Evolutionary conservation across 2,113 vertebrate species (phyloP).

Genomic region (Neomonachus schauinslandi): DNA sequence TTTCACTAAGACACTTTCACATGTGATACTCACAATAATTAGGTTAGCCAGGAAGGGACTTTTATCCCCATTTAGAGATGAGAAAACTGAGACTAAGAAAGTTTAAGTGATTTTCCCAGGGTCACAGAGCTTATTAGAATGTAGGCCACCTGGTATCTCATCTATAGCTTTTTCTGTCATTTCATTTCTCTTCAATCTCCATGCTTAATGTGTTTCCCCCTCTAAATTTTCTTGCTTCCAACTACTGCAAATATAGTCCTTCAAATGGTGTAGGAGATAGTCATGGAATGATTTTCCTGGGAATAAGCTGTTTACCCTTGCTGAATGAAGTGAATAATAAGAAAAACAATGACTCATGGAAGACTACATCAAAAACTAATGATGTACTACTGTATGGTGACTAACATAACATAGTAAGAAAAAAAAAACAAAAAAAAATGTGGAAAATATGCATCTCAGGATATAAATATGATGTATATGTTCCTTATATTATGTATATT

Average conservation of each 20-base stretch:
- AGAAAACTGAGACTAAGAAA: conserved; percentile 39
- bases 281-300: conserved; percentile 2
- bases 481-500: too few species aligned
- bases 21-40: conserved; percentile 44
- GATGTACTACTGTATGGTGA: too few species aligned
- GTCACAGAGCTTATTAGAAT: conserved; percentile 46
- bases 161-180: conserved; percentile 23
- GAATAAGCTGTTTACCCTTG: conserved; percentile 44
- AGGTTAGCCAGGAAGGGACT: conserved; percentile 26
- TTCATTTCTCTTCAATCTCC: conserved; percentile 36
- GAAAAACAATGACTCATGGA: not conserved
- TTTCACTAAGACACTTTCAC: conserved; percentile 51
- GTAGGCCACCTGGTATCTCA: not conserved
- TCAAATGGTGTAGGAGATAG: not conserved
- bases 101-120: conserved; percentile 36
- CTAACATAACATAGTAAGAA: too few species aligned
- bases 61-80: conserved; percentile 39
- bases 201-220: not conserved
- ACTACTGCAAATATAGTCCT: not conserved
- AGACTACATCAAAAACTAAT: too few species aligned
- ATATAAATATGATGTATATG: too few species aligned
- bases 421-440: too few species aligned
- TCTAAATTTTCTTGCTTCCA: conserved; percentile 47
- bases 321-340: conserved; percentile 13
- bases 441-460: too few species aligned